Percentiles rank a stretch among this genome's conserved stretches.
phyloP scores from a whole-genome alignment of 2,888 invertebrate species.

The Cheilosia variabilis region DNA sequence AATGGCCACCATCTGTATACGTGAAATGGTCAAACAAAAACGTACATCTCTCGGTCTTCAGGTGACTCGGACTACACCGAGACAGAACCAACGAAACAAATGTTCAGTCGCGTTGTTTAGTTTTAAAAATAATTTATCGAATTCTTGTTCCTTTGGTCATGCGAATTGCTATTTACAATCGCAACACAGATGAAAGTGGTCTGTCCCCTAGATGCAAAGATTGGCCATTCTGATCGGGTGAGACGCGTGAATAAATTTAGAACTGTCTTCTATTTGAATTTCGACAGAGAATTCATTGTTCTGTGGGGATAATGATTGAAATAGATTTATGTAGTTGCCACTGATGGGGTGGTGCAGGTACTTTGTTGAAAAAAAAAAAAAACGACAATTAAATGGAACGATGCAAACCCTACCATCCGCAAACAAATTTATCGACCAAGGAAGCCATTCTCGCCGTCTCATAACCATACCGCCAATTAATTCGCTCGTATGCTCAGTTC shows the following conservation, averaged over 20 bases:
- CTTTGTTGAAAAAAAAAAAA: no score
- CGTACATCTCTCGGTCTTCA: conserved; percentile 12
- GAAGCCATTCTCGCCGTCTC: conserved; percentile 17
- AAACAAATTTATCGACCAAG: not conserved
- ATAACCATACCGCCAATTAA: conserved; percentile 62
- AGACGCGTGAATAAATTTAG: conserved; percentile 53
- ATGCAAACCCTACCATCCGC: not conserved
- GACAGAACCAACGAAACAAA: conserved; percentile 41
- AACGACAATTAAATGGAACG: not conserved
- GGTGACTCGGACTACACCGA: conserved; percentile 21
- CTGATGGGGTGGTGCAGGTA: no score
- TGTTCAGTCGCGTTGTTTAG: conserved; percentile 50
- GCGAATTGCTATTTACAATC: conserved; percentile 61
- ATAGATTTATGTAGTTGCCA: conserved; percentile 1
- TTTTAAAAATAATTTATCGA: conserved; percentile 72
- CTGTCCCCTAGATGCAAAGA: not conserved
- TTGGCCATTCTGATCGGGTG: conserved; percentile 49
- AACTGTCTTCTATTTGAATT: conserved; percentile 25
- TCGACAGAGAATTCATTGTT: conserved; percentile 26
- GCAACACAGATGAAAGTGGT: conserved; percentile 38
- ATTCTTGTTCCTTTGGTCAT: conserved; percentile 60
- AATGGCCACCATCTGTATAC: conserved; percentile 9
- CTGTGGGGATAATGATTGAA: not conserved
- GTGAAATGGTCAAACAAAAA: not conserved
- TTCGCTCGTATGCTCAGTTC: conserved; percentile 56